Base-by-base conservation (phyloP, 2,113 vertebrate species). In the Hydrolagus affinis region DNA sequence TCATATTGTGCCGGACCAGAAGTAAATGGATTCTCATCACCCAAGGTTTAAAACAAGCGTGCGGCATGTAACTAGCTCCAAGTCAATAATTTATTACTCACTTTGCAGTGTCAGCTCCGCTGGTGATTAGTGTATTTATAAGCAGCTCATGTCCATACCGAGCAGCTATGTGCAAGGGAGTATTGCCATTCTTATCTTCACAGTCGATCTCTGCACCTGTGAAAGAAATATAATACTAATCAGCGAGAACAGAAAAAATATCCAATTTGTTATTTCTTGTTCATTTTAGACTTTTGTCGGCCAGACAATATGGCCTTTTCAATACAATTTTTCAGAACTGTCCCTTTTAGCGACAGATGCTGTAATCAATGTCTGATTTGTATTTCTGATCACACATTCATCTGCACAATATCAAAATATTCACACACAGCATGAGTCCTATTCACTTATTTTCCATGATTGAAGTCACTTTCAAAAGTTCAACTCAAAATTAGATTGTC, bases 181-280 rank as follows among this genome's bases (percentile, higher is more conserved):
- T 98, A 88, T 99, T 99, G 88, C 98, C 96, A 85, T 99, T 98
- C 91, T 96, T 98, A 89, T 99, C 98, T 93, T 98, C 97, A 93
- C 95, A 98, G 93, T 99, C 97, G 59, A 99, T 98, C 91, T 97
- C 94, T 59, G 97, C 97, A 90, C 97, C 98, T 99, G 85, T 0
- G 87, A 87, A 23, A 75, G 73, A 56, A 75, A 83, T 30, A 66
- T 62, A 32, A 44, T 6, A 44, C 44, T 44, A 19, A 68, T 64
- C 28, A 75, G 32, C 9, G 30, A 66, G 7, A 15, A 12, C 62
- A 83, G 62, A 44, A 23, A 21, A 75, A 62, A 1, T 60, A 78
- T 15, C 19, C 11, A 77, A 60, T 77, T 77, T 59, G 11, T 21
- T 77, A 12, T n/a, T 59, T 4, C 9, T 78, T 60, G 25, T 25